Evolutionary conservation across 2,797 vertebrate species (phyloP).

Genomic region (Gambusia yucatana): DNA sequence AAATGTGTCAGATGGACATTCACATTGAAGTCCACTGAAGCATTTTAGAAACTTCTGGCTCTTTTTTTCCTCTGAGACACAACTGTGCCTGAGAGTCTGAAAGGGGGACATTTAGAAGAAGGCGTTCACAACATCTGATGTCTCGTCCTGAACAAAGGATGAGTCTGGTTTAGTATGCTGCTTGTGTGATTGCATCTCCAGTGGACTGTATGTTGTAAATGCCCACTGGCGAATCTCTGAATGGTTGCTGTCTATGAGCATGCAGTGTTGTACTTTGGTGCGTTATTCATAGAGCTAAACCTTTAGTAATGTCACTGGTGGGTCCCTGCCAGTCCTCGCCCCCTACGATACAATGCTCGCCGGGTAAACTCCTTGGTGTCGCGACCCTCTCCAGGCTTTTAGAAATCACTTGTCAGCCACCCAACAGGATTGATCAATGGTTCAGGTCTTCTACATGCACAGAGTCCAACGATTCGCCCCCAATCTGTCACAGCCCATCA

Average conservation of each 20-base stretch:
- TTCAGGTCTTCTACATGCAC: constrained; percentile 51
- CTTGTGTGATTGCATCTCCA: constrained; percentile 45
- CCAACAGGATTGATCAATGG: constrained; percentile 55
- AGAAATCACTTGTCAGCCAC: constrained; percentile 70
- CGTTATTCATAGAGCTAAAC: constrained; percentile 52
- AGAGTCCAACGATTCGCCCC: constrained; percentile 63
- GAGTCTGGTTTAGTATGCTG: constrained; percentile 71
- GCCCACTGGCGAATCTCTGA: constrained; percentile 63
- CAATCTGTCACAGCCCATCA: constrained; percentile 74
- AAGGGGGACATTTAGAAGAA: constrained; percentile 65
- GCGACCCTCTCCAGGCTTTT: constrained; percentile 74
- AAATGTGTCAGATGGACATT: constrained; percentile 70
- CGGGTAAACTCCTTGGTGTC: constrained; percentile 68
- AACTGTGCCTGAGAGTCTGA: constrained; percentile 63
- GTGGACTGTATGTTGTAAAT: constrained; percentile 68
- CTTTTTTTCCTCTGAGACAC: constrained; percentile 60
- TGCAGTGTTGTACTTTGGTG: constrained; percentile 37
- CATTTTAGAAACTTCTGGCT: constrained; percentile 76
- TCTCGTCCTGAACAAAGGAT: constrained; percentile 69
- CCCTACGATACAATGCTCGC: constrained; percentile 47
- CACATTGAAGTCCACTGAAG: constrained; percentile 74
- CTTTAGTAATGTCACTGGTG: constrained; percentile 61
- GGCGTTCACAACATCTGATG: constrained; percentile 70
- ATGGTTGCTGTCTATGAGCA: constrained; percentile 57
- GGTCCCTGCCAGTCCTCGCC: constrained; percentile 65